A percentile compares a stretch with the other conserved stretches of the same genome.
These are phyloP conservation scores for Ecdyonurus torrentis DNA, from an alignment of 2,888 invertebrate species.

Conservation along the genomic window DNA sequence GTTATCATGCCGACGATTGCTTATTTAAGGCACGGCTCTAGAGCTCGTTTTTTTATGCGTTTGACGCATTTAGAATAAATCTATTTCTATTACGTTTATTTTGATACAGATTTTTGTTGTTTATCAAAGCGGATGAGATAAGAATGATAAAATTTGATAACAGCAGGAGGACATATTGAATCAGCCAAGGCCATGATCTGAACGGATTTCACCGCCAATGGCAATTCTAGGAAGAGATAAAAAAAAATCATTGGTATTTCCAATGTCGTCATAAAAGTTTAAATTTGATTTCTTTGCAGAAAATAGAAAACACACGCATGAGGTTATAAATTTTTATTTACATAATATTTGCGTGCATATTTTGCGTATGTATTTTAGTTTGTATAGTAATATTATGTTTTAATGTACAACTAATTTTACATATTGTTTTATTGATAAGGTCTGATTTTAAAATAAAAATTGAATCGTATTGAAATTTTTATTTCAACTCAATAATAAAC, in stretches of 20 bases:
- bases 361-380: no score
- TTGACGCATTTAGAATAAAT: not conserved
- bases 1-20: not conserved
- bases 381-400: no score
- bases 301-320: no score
- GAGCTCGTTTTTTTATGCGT: not conserved
- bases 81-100: not conserved
- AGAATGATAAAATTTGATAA: not conserved
- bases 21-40: not conserved
- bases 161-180: not conserved
- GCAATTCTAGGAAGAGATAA: not conserved
- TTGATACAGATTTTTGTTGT: not conserved
- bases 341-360: not conserved
- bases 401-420: no score
- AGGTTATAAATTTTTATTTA: not conserved
- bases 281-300: not conserved
- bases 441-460: no score
- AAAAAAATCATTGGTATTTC: not conserved
- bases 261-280: not conserved
- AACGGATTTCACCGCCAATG: constrained; percentile 1
- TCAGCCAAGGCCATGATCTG: not conserved
- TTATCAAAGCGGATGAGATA: not conserved
- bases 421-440: no score
- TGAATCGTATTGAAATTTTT: no score
- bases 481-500: no score